Evolutionary conservation across 2,113 vertebrate genomes (phyloP).

Genomic region (Anguilla japonica): DNA sequence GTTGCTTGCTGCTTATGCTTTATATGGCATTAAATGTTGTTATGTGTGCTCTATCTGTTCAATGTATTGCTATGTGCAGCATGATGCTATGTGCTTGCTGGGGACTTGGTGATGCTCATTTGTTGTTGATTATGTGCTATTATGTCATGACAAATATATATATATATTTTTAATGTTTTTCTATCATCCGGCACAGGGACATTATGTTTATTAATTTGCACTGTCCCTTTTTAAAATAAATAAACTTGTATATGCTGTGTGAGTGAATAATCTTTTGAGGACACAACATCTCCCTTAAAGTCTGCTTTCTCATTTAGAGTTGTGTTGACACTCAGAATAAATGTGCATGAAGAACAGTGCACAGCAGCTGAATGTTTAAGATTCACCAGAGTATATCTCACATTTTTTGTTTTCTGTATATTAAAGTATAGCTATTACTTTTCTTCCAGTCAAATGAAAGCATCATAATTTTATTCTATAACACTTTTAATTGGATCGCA

Average conservation of each 20-base stretch:
- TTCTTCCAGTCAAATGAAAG: background rate
- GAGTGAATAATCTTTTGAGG: constrained; percentile 3
- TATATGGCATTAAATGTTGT: no score
- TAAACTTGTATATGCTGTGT: constrained; percentile 17
- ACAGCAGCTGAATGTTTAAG: background rate
- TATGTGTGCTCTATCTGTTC: no score
- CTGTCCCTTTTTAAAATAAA: no score
- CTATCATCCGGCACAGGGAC: no score
- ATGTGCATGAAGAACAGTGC: background rate
- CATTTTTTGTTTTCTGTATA: background rate
- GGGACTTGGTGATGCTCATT: no score
- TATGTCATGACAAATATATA: no score
- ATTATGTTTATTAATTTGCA: no score
- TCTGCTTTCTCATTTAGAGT: background rate
- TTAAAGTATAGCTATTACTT: background rate
- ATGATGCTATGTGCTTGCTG: no score
- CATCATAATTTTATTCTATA: background rate
- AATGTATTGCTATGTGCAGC: no score
- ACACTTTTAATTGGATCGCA: background rate
- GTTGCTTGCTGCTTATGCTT: no score
- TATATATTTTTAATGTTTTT: no score
- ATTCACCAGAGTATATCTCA: background rate
- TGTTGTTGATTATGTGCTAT: no score
- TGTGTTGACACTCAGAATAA: background rate
- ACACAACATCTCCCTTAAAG: background rate